These are phyloP conservation scores for Sarcoramphus papa DNA, from an alignment of 2,797 vertebrate species.

Conservation along the genomic window DNA sequence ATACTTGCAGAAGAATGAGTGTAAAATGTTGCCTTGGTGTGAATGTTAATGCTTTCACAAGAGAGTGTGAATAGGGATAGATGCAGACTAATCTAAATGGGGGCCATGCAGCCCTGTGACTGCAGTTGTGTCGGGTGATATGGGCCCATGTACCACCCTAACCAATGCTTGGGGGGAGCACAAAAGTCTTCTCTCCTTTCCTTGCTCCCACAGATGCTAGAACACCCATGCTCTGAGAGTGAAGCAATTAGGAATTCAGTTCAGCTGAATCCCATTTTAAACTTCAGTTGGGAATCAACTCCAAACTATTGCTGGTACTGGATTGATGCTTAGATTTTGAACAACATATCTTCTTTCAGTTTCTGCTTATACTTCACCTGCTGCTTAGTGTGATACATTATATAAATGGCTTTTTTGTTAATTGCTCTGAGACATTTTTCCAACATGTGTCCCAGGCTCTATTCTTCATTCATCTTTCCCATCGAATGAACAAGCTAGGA, in stretches of 20 bases:
- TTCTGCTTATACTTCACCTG: constrained; percentile 46
- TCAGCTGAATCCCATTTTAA: constrained; percentile 21
- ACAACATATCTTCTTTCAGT: constrained; percentile 4
- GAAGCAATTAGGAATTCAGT: neutral
- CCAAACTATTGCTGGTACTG: neutral
- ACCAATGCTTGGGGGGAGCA: rapidly evolving
- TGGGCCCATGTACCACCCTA: neutral
- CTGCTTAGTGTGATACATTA: constrained; percentile 3
- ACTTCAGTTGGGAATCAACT: constrained; percentile 20
- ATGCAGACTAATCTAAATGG: neutral
- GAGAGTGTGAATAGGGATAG: neutral
- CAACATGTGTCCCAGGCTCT: neutral
- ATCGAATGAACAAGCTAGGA: neutral
- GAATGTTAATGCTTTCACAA: neutral
- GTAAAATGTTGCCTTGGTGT: neutral
- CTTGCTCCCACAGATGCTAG: neutral
- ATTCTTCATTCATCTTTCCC: neutral
- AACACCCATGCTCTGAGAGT: neutral
- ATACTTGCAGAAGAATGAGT: neutral
- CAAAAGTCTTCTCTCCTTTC: neutral
- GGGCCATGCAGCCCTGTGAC: neutral
- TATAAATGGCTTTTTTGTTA: constrained; percentile 41
- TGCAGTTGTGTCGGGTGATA: neutral
- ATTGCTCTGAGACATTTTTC: neutral
- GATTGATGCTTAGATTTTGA: neutral